These are phyloP conservation scores for Australoheros scitulus DNA, from an alignment of 2,113 vertebrate species.

Conservation along the genomic window DNA sequence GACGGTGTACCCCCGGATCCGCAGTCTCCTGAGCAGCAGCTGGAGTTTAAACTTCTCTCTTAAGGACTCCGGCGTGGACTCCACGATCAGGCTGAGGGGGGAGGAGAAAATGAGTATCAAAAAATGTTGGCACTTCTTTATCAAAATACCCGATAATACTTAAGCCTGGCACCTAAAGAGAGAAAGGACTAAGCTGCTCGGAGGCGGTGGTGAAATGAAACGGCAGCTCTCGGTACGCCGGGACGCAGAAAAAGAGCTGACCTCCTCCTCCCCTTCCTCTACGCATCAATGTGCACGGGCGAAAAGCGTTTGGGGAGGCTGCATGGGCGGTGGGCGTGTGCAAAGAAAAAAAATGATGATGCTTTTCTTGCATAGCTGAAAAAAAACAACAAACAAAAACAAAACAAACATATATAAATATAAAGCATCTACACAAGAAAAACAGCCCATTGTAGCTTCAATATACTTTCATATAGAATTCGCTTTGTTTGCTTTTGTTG, in stretches of 20 bases:
- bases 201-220: conserved; percentile 58
- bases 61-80: background rate
- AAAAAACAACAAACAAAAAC: background rate
- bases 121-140: conserved; percentile 43
- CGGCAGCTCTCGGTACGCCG: conserved; percentile 43
- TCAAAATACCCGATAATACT: background rate
- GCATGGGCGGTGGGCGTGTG: conserved; percentile 67
- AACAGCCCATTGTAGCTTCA: background rate
- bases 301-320: conserved; percentile 45
- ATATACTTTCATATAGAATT: background rate
- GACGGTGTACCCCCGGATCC: background rate
- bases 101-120: background rate
- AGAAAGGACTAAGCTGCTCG: conserved; percentile 35
- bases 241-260: conserved; percentile 33
- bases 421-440: background rate
- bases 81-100: background rate
- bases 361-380: conserved; percentile 27
- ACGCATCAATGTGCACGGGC: conserved; percentile 60
- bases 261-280: conserved; percentile 52
- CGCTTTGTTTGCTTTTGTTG: background rate
- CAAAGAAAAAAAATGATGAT: background rate
- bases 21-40: conserved; percentile 27
- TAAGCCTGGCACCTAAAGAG: background rate
- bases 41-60: conserved; percentile 43
- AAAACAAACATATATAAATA: background rate